phyloP scores from a whole-genome alignment of 2,888 invertebrate species.

The Hemaris fuciformis region DNA sequence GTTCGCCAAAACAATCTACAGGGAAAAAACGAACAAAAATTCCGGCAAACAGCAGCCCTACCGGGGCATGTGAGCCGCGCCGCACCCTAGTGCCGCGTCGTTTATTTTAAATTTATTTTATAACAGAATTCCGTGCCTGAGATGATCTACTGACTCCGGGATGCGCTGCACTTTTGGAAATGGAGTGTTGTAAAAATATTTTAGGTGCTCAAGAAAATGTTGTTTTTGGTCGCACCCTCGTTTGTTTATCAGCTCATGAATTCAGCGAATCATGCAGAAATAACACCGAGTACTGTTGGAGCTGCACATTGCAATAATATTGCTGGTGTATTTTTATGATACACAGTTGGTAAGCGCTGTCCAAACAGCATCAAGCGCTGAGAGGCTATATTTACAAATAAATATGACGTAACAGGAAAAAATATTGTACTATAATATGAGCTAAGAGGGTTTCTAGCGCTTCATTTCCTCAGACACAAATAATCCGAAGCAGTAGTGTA shows the following conservation, averaged over 20 bases:
- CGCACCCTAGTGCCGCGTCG: neutral
- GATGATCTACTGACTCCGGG: slow-evolving; percentile 3
- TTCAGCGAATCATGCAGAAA: no score
- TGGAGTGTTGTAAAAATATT: neutral
- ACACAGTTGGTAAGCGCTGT: no score
- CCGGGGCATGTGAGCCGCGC: neutral
- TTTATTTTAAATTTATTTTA: slow-evolving; percentile 10
- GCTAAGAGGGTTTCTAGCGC: no score
- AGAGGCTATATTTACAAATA: no score
- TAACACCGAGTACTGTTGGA: no score
- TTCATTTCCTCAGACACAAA: no score
- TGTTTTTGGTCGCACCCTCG: neutral
- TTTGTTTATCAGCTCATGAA: neutral
- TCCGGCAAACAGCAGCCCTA: neutral
- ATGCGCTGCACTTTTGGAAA: neutral
- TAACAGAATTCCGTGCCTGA: slow-evolving; percentile 4
- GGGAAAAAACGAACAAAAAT: neutral
- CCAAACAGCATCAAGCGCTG: no score
- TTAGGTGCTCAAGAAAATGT: neutral
- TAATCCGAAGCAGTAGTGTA: no score
- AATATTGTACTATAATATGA: no score
- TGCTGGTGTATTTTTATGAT: no score
- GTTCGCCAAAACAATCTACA: neutral
- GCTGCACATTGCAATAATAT: no score
- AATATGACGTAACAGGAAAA: no score